Base-by-base conservation (phyloP, 2,113 vertebrate genomes). In the Muntiacus reevesi region DNA sequence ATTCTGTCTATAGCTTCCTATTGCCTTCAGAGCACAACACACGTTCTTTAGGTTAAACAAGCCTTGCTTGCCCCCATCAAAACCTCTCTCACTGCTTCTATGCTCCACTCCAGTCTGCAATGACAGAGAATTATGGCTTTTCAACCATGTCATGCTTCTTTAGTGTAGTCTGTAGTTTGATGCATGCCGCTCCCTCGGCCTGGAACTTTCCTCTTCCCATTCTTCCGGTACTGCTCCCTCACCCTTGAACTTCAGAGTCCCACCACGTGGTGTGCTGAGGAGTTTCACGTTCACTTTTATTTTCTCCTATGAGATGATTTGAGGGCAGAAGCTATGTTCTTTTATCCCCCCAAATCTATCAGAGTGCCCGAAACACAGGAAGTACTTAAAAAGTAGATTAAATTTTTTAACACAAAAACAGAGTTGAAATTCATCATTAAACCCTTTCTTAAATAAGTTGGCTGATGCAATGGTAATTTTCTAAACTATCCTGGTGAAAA, bases 181-280 rank as follows among this genome's bases (percentile, higher is more conserved):
- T 9, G n/a, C 30, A 36, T 10, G 4, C 57, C n/a, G 1, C 8
- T 74, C 14, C 57, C 57, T 25, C 0, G 1, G n/a, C 33, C 40
- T 52, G 40, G 33, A 52, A 10, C 25, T 15, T 43, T 45, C 45
- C 47, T 54, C 17, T 15, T 9, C 10, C 4, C 27, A 5, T 16
- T 79, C 50, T 64, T 55, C 55, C 33, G 4, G 33, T 36, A 23
- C 50, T 8, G 7, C 33, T 36, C 50, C 82, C 52, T 16, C 16
- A 8, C 3, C 6, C 1, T 0, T 12, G 17, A 23, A n/a, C 7
- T 82, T 27, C 45, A 40, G 87, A 87, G 71, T 36, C 33, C 86
- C 10, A 21, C 14, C 28, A 40, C 6, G 0, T 1, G 9, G 21
- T 23, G 16, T n/a, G 25, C 28, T 27, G 13, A 94, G 30, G 21